phyloP scores from a whole-genome alignment of 2,113 vertebrate species.

The Melospiza georgiana region DNA sequence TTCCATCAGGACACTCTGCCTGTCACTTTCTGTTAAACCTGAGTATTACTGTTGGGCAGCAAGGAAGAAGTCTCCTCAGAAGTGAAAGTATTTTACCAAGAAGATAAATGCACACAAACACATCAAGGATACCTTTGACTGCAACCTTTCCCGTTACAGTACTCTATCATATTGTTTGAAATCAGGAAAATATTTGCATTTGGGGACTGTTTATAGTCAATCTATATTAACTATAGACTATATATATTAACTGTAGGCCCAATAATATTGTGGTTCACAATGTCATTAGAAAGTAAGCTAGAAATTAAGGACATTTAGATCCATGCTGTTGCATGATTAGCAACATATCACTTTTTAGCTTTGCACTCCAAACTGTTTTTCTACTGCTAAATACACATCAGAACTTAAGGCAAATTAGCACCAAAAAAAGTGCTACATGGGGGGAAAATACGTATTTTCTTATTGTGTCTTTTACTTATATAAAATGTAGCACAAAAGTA shows the following conservation, averaged over 20 bases:
- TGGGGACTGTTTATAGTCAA: background rate
- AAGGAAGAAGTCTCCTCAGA: background rate
- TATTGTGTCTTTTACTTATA: background rate
- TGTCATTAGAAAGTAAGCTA: background rate
- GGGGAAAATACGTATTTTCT: background rate
- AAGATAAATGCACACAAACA: background rate
- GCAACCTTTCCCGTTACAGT: background rate
- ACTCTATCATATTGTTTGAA: slow-evolving; percentile 1
- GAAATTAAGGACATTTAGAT: background rate
- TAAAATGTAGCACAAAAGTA: background rate
- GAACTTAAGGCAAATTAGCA: background rate
- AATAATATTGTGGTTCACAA: background rate
- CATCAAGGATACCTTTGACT: background rate
- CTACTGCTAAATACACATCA: background rate
- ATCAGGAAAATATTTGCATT: background rate
- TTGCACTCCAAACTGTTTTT: background rate
- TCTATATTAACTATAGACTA: background rate
- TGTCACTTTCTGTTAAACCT: background rate
- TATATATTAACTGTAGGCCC: background rate
- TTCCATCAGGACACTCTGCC: background rate
- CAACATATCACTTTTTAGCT: background rate
- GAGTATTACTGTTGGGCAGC: background rate
- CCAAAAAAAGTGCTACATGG: background rate
- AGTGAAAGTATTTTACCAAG: background rate
- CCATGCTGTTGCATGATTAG: background rate